Evolutionary conservation across 2,113 vertebrate genomes (phyloP), one percentile per base, ranked within the genome.

Genomic region (Barnardius zonarius): DNA sequence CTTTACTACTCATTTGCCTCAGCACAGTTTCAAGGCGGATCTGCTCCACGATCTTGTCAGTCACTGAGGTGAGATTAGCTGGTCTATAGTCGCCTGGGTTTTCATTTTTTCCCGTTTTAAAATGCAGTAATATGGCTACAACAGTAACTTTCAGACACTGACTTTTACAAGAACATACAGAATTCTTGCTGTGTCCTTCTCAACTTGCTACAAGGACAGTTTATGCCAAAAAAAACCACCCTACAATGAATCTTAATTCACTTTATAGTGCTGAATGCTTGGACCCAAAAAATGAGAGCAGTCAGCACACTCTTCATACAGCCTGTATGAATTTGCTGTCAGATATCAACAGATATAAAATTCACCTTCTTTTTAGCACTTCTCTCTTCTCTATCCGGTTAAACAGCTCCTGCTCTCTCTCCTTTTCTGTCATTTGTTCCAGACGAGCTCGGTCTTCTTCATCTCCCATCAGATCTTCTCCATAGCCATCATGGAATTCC

Each of bases 381-480:
- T 99, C 99, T 97, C 99, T 98, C 95, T 99, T 99, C 97, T 99
- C 99, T 75, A 99, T 99, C 87, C 99, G 97, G 93, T 99, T 99
- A 96, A 99, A 99, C 37, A 99, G 98, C 87, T 99, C 99, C 88
- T 99, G 99, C 43, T 99, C 99, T 44, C 99, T 97, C 95, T 99
- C 99, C 89, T 99, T 99, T 96, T 99, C 99, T 0, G 99, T 99
- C 99, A 99, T 99, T 98, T 99, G 99, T 84, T 99, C 99, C 94
- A 99, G 98, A 8, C 99, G 98, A 73, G 99, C 99, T 87, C 99
- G 83, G 93, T 99, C 99, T 95, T 99, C 99, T 31, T 99, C 99
- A 85, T 99, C 99, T 49, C 99, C 99, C 99, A 99, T 99, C 84
- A 99, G 95, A 89, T 99, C 99, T 54, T 99, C 99, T 61, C 99